Percentiles rank a stretch among this genome's conserved stretches.
These are phyloP conservation scores for Pavo muticus DNA, from an alignment of 2,113 vertebrate species.

Conservation along the genomic window DNA sequence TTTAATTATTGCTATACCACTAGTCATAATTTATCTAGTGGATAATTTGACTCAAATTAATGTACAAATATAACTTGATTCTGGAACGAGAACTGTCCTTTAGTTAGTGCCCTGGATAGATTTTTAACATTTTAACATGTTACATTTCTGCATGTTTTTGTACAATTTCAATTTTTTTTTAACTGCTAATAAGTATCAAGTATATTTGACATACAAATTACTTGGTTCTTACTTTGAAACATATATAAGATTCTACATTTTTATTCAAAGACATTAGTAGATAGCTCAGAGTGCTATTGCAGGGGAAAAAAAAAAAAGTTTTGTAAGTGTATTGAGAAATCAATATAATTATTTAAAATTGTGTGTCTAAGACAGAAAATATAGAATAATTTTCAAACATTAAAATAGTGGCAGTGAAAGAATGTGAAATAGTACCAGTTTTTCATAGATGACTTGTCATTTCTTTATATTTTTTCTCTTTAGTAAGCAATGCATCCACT, in stretches of 20 bases:
- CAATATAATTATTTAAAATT: background rate
- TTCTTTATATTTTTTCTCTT: background rate
- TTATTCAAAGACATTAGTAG: background rate
- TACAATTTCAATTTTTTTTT: background rate
- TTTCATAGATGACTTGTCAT: background rate
- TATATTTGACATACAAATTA: background rate
- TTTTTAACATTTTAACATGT: background rate
- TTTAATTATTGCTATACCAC: background rate
- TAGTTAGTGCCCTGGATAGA: background rate
- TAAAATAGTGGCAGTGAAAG: background rate
- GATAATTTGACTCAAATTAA: background rate
- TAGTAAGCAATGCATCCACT: background rate
- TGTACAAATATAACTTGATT: background rate
- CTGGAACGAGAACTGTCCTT: background rate
- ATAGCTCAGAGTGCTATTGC: background rate
- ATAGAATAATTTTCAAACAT: background rate
- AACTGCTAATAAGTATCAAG: background rate
- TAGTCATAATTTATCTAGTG: background rate
- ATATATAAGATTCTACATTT: background rate
- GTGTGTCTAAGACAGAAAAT: background rate
- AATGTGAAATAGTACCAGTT: background rate
- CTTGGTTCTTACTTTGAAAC: background rate
- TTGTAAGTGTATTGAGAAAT: constrained; percentile 16
- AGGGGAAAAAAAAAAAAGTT: background rate
- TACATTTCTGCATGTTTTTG: background rate